Base-by-base conservation (phyloP, 2,888 invertebrate genomes). In the Apoderus coryli region DNA sequence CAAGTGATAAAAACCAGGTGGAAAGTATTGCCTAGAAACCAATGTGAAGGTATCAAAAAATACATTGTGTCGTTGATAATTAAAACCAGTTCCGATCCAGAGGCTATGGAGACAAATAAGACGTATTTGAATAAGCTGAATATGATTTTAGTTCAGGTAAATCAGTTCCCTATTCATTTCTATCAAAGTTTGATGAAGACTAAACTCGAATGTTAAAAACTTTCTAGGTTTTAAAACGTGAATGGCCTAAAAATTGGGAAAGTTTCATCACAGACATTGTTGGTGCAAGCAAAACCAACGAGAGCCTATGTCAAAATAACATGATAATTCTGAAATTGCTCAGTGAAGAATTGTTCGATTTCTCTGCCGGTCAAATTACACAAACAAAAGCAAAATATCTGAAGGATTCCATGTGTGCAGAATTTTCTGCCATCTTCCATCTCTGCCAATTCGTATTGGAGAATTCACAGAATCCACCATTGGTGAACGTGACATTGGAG, bases 171-270 rank as follows among this genome's bases (percentile, higher is more conserved):
- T n/a, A n/a, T n/a, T n/a, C n/a, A n/a, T n/a, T n/a, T n/a, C n/a
- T n/a, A n/a, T n/a, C n/a, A n/a, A n/a, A n/a, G n/a, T n/a, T n/a
- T n/a, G n/a, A n/a, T n/a, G n/a, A n/a, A n/a, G n/a, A n/a, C n/a
- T n/a, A n/a, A n/a, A n/a, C n/a, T n/a, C n/a, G n/a, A n/a, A n/a
- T n/a, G n/a, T n/a, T n/a, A n/a, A n/a, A n/a, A n/a, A n/a, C n/a
- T n/a, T n/a, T n/a, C n/a, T n/a, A n/a, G n/a, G n/a, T 99, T 42
- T 67, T 98, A 52, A 99, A 99, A 61, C 73, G 95, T 50, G 98
- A 98, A 61, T 99, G 98, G 98, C 98, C 98, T 33, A 90, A 90
- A 55, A 95, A 98, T 57, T 99, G 98, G 98, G 92, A 95, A 50
- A 81, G 90, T 14, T 99, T 99, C 60, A 96, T 99, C 48, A 79